A percentile compares a stretch with the other conserved stretches of the same genome.
Conservation (phyloP, 2,113 vertebrate species). For the Thalassarche chlororhynchos region DNA sequence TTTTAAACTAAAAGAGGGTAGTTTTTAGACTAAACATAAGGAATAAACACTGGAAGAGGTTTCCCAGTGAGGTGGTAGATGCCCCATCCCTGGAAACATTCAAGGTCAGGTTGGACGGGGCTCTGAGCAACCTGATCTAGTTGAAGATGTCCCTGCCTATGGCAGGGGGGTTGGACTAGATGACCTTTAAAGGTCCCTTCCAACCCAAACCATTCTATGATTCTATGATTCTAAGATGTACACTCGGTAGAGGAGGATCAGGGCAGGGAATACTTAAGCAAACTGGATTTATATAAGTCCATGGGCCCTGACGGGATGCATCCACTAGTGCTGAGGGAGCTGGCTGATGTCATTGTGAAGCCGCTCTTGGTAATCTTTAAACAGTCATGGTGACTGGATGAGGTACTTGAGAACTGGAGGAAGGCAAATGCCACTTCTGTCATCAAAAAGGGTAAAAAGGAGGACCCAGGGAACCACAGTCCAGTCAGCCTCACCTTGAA, state of each 20-base stretch:
- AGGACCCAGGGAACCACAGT: not conserved
- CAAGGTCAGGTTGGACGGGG: not conserved
- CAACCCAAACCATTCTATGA: not conserved
- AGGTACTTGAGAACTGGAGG: not conserved
- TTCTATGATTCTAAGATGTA: not conserved
- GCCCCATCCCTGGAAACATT: not conserved
- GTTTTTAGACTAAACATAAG: not conserved
- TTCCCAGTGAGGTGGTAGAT: not conserved
- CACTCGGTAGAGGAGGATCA: not conserved
- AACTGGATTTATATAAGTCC: not conserved
- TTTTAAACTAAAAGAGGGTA: not conserved
- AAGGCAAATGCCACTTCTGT: not conserved
- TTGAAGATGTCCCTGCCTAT: not conserved
- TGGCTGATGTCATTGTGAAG: not conserved
- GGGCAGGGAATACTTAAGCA: not conserved
- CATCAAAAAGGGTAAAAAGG: not conserved
- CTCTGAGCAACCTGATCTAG: not conserved
- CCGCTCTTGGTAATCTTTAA: not conserved
- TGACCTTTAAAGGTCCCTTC: not conserved
- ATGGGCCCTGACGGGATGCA: not conserved
- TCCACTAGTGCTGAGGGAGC: not conserved
- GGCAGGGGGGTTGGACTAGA: not conserved
- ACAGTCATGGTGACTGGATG: not conserved
- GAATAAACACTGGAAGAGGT: not conserved
- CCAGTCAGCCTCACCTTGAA: not conserved